Evolutionary conservation across 23 tunicate genomes (phyloP), one percentile per base, ranked within the genome.

Genomic region (Ciona savignyi): DNA sequence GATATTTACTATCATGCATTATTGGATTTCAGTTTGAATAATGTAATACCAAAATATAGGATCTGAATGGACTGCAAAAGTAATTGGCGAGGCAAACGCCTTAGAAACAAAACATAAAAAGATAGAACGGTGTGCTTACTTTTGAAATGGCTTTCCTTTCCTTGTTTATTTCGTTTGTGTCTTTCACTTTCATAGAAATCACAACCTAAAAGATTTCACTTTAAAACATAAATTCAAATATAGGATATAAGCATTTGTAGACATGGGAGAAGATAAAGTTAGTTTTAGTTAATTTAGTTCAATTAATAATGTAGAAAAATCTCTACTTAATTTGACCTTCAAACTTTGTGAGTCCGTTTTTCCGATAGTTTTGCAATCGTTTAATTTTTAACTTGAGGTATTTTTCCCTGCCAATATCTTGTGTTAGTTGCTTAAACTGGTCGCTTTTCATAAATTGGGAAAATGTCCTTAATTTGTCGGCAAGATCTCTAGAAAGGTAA

Each of bases 381-480:
- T 70, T 65, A 20, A 91, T 80, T 80, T 65, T 80, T 33, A 65
- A 65, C 33, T 80, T 80, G 76, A 91, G 60, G 2, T 63, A 35
- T 71, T 77, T 66, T 63, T 84, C 97, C 33, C 75, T 80, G 30
- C 65, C 19, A 20, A 76, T 22, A 70, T 78, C 87, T 64, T 79
- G 35, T 20, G 77, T 60, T 30, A 91, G 56, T 51, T 76, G 67
- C 22, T 74, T 35, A 33, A 83, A 72, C 65, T 91, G 97, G 27
- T 85, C 86, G 26, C 56, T 42, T 62, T 87, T 79, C 97, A 91
- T 85, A 42, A 74, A 91, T 80, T 85, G 97, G 19, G 80, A 76
- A 74, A 83, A 84, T 26, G 31, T 71, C 21, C 78, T 70, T 21
- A 91, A 33, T 30, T 78, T 79, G 32, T 68, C 29, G 11, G 62